Conservation (phyloP, 2,888 invertebrate genomes). For the Netelia virgata region DNA sequence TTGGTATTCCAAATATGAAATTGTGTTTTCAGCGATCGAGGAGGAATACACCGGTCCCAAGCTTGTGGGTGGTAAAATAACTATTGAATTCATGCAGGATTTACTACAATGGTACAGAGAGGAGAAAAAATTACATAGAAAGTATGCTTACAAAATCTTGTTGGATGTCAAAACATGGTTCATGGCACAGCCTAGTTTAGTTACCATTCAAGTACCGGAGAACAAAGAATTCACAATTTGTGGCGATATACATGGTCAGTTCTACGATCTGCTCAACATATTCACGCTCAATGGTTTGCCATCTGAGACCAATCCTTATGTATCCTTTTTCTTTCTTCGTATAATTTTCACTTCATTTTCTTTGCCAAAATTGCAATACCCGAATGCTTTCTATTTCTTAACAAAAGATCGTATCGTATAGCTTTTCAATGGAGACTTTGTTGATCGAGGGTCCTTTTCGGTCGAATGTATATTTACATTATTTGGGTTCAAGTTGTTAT, state of each 20-base stretch:
- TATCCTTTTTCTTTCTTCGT: slow-evolving; percentile 85
- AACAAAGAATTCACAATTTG: slow-evolving; percentile 98
- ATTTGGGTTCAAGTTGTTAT: slow-evolving; percentile 98
- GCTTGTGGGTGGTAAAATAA: slow-evolving; percentile 95
- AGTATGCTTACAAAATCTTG: slow-evolving; percentile 99
- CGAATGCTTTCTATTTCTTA: slow-evolving; percentile 69
- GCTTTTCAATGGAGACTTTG: slow-evolving; percentile 99
- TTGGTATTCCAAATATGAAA: slow-evolving; percentile 18
- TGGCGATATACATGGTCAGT: slow-evolving; percentile 99
- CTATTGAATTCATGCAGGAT: slow-evolving; percentile 94
- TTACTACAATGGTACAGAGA: slow-evolving; percentile 96
- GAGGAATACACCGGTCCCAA: slow-evolving; percentile 97
- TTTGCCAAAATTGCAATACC: neutral
- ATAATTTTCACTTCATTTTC: slow-evolving; percentile 16
- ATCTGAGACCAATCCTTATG: slow-evolving; percentile 97
- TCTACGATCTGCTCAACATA: slow-evolving; percentile 98
- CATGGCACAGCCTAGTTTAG: slow-evolving; percentile 93
- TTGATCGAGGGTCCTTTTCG: slow-evolving; percentile 99
- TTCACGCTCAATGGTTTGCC: slow-evolving; percentile 99
- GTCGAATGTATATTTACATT: slow-evolving; percentile 99
- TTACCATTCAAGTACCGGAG: slow-evolving; percentile 95
- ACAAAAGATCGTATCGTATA: slow-evolving; percentile 77
- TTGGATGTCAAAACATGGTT: slow-evolving; percentile 95
- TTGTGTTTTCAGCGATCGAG: slow-evolving; percentile 92
- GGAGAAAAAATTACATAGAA: slow-evolving; percentile 97